Conservation (phyloP, 1,140 invertebrate species). For the Drosophila pruinosa region DNA sequence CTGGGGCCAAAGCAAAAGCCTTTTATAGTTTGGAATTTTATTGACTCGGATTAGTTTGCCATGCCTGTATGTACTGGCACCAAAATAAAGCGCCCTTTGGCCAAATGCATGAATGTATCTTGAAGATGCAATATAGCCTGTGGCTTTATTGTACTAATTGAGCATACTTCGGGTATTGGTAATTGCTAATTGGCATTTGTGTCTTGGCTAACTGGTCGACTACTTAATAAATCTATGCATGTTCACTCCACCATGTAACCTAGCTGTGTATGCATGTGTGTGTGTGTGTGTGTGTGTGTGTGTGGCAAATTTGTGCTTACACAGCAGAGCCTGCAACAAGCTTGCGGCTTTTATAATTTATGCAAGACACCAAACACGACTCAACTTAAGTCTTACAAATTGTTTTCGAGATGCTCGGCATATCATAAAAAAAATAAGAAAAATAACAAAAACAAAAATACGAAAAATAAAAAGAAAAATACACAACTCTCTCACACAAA, state of each 20-base stretch:
- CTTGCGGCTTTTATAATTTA: constrained; percentile 74
- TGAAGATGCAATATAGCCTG: constrained; percentile 14
- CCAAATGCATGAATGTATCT: constrained; percentile 18
- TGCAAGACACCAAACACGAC: constrained; percentile 70
- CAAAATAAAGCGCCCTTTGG: constrained; percentile 1
- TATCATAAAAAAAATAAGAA: constrained; percentile 51
- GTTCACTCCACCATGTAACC: not conserved
- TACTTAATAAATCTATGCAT: constrained; percentile 64
- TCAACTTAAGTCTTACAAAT: constrained; percentile 73
- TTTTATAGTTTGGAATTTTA: constrained; percentile 70
- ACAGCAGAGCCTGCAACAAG: constrained; percentile 13
- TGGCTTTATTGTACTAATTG: constrained; percentile 21
- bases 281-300: not conserved
- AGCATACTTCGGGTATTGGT: constrained; percentile 34
- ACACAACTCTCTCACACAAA: constrained; percentile 24
- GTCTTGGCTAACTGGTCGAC: constrained; percentile 38
- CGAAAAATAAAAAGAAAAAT: constrained; percentile 6
- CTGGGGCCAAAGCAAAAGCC: constrained; percentile 18
- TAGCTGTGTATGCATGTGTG: not conserved
- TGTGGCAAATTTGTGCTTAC: constrained; percentile 44
- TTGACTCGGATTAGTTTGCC: constrained; percentile 68
- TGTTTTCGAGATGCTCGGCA: constrained; percentile 70
- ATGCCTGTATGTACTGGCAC: not conserved
- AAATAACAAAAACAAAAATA: constrained; percentile 11
- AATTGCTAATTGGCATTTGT: constrained; percentile 58